Conservation (phyloP, 2,113 vertebrate species). For the Aramus guarauna region DNA sequence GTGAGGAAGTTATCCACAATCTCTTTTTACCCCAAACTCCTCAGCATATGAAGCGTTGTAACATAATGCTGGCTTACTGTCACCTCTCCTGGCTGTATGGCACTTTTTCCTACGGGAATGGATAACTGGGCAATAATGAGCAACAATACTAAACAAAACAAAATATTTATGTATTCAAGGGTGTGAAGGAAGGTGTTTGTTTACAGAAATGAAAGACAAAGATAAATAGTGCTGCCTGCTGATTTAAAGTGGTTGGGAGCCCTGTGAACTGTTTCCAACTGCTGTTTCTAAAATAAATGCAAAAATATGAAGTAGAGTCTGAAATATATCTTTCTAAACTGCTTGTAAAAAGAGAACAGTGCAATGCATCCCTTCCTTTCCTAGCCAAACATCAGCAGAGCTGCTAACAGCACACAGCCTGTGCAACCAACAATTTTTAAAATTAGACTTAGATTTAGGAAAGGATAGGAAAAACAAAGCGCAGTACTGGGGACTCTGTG, state of each 20-base stretch:
- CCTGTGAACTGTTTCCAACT: not conserved
- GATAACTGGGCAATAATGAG: not conserved
- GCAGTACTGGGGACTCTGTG: not conserved
- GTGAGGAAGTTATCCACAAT: not conserved
- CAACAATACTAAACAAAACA: not conserved
- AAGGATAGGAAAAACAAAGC: not conserved
- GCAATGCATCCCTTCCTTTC: not conserved
- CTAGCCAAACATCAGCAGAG: not conserved
- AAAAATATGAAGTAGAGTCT: not conserved
- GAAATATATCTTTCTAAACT: not conserved
- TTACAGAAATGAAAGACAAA: slow-evolving; percentile 43
- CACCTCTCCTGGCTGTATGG: not conserved
- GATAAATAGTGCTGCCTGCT: slow-evolving; percentile 42
- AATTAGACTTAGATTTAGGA: not conserved
- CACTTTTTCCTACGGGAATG: not conserved
- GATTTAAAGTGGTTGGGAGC: not conserved
- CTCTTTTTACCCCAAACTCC: not conserved
- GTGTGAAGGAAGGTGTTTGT: slow-evolving; percentile 6
- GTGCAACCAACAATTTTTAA: not conserved
- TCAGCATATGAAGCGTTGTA: not conserved
- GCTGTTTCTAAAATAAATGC: slow-evolving; percentile 10
- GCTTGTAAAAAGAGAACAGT: not conserved
- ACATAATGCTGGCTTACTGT: not conserved
- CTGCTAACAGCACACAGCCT: not conserved
- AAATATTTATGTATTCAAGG: slow-evolving; percentile 10